phyloP scores from a whole-genome alignment of 1,140 invertebrate genomes.

The Drosophila trapezifrons region DNA sequence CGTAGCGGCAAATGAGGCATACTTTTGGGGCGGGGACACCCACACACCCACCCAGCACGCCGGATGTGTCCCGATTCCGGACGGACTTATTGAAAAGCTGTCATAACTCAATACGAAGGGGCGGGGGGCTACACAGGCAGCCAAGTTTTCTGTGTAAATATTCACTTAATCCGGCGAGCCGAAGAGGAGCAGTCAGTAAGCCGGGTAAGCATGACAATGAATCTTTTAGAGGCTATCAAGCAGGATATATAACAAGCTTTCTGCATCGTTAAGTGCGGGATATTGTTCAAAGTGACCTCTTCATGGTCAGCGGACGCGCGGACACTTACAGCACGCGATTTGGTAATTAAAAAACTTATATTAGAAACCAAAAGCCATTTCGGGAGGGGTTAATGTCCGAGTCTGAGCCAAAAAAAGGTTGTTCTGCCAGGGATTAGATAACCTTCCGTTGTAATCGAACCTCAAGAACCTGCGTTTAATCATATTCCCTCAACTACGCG shows the following conservation, averaged over 20 bases:
- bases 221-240: slow-evolving; percentile 1
- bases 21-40: slow-evolving; percentile 23
- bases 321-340: not conserved
- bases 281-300: slow-evolving; percentile 5
- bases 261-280: not conserved
- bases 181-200: not conserved
- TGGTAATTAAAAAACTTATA: slow-evolving; percentile 5
- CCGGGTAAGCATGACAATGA: not conserved
- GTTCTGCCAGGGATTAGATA: slow-evolving; percentile 3
- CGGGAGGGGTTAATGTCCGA: not conserved
- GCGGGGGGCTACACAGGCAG: not conserved
- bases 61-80: slow-evolving; percentile 3
- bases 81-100: slow-evolving; percentile 20
- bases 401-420: not conserved
- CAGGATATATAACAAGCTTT: not conserved
- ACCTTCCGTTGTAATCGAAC: not conserved
- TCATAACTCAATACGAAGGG: slow-evolving; percentile 1
- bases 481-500: not conserved
- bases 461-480: not conserved
- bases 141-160: slow-evolving; percentile 9
- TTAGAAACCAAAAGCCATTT: not conserved
- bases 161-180: not conserved
- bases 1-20: slow-evolving; percentile 21
- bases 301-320: slow-evolving; percentile 7
- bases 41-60: not conserved